These are phyloP conservation scores for Fistularia tabacaria DNA, from an alignment of 2,797 vertebrate species.

Conservation along the genomic window DNA sequence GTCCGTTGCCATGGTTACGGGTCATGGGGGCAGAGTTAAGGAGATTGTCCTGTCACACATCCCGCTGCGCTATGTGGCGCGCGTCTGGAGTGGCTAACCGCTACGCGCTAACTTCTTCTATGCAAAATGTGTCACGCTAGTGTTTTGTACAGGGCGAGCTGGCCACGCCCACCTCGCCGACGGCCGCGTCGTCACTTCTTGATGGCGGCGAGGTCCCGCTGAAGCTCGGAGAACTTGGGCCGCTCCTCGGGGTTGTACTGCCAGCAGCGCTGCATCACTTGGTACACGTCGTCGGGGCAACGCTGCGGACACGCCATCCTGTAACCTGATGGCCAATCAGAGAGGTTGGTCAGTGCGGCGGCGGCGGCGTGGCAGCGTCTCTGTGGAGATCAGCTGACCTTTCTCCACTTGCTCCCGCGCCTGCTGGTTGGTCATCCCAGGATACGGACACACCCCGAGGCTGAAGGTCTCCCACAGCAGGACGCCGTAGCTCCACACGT, in stretches of 20 bases:
- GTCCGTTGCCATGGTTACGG: no score
- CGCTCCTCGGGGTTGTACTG: constrained; percentile 92
- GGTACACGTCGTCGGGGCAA: constrained; percentile 93
- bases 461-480: constrained; percentile 98
- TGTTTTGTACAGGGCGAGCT: no score
- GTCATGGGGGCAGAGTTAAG: no score
- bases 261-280: constrained; percentile 95
- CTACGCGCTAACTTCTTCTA: no score
- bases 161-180: neutral
- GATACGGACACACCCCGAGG: constrained; percentile 93
- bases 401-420: constrained; percentile 96
- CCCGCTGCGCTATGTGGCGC: no score
- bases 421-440: constrained; percentile 98
- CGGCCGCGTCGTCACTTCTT: constrained; percentile 79
- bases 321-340: constrained; percentile 77
- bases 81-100: no score
- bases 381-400: constrained; percentile 69
- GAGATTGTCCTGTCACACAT: no score
- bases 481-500: constrained; percentile 96
- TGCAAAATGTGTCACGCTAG: no score
- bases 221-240: constrained; percentile 89
- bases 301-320: constrained; percentile 93
- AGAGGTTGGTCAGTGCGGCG: neutral
- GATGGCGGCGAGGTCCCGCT: constrained; percentile 84
- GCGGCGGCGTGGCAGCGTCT: no score